Evolutionary conservation across 2,888 invertebrate genomes (phyloP).

Genomic region (Eutolmus rufibarbis): DNA sequence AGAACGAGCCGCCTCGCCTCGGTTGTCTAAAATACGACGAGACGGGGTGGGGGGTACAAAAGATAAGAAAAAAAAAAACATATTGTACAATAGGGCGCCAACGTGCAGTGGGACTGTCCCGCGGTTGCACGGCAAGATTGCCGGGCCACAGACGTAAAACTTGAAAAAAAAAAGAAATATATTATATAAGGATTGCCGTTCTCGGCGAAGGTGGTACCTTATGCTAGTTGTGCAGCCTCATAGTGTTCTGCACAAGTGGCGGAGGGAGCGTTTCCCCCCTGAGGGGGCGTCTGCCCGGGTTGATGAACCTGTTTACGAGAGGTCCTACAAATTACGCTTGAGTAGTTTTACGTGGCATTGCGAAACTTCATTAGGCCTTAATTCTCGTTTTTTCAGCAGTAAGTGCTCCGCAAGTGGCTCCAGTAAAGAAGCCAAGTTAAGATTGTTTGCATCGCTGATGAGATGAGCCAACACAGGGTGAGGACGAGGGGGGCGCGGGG

Average conservation of each 20-base stretch:
- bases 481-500: background rate
- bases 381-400: conserved; percentile 29
- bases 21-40: conserved; percentile 15
- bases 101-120: background rate
- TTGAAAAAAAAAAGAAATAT: background rate
- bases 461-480: background rate
- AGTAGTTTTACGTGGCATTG: conserved; percentile 27
- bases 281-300: conserved; percentile 18
- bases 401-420: conserved; percentile 30
- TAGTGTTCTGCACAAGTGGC: background rate
- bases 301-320: conserved; percentile 37
- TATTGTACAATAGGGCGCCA: background rate
- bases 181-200: background rate
- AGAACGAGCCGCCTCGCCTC: conserved; percentile 2
- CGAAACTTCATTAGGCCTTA: conserved; percentile 39
- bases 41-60: background rate
- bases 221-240: background rate
- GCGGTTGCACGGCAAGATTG: background rate
- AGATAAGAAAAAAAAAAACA: background rate
- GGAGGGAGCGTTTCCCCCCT: background rate
- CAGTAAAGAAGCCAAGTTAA: conserved; percentile 35
- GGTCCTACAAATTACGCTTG: conserved; percentile 36
- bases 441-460: conserved; percentile 20
- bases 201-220: background rate
- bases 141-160: conserved; percentile 2